Evolutionary conservation across 1,140 invertebrate species (phyloP), one percentile per base, ranked within the genome.

Genomic region (Eumeta japonica): DNA sequence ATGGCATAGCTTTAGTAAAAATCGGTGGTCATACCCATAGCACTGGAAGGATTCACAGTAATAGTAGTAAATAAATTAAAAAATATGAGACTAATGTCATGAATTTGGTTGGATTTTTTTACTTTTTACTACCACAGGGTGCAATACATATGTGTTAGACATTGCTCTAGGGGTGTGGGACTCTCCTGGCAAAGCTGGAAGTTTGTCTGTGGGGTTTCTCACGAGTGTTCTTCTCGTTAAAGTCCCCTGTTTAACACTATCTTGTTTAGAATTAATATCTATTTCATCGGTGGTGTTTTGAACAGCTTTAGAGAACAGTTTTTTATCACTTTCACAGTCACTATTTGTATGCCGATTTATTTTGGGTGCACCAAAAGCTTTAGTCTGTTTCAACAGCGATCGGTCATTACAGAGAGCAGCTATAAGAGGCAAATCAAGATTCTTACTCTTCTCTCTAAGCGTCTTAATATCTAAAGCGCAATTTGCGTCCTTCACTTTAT

Each of bases 361-460:
- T 60, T 85, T 85, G 16, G 86, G 83, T 72, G 85, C 76, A 28
- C 86, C 86, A 52, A 87, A 88, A 10, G 88, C 87, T 65, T 90
- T 90, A 3, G 88, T 90, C 63, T 90, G 88, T 64, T 90, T 90
- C 28, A 92, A 63, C 40, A 92, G 71, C 24, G 89, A 89, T 16
- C 86, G 80, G 64, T 94, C 91, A 58, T 93, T 93, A 71, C 90
- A 94, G 32, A 94, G 74, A 3, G 91, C 91, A 24, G 89, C 87
- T 54, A 94, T 92, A 16, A 94, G 71, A 10, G 91, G 91, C 53
- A 94, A 73, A 67, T 94, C 90, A 44, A 93, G 68, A 52, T 92
- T 88, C 45, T 87, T 85, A 71, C 89, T 92, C 73, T 92, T 90
- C 64, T 92, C 89, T 17, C 90, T 78, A 24, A 94, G 70, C 28